Conservation (phyloP, 2,888 invertebrate species). For the Mesochorus sp. region DNA sequence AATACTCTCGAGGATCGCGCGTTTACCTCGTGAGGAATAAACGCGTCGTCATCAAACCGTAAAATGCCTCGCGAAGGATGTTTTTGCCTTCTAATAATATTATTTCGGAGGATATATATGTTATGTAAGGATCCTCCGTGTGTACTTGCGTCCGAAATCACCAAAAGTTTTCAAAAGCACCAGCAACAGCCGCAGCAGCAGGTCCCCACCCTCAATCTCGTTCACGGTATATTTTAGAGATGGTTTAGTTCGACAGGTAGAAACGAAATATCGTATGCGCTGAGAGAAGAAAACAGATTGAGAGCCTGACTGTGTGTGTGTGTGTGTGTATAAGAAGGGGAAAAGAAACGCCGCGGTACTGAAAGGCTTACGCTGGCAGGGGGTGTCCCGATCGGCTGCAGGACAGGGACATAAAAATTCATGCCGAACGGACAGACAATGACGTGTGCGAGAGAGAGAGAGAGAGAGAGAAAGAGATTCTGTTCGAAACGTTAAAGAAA, state of each 20-base stretch:
- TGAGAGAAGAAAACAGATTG: constrained; percentile 15
- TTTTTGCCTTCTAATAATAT: too few relatives aligned
- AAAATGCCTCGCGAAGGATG: too few relatives aligned
- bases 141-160: constrained; percentile 34
- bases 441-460: constrained; percentile 56
- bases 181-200: constrained; percentile 51
- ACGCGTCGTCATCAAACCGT: too few relatives aligned
- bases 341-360: constrained; percentile 54
- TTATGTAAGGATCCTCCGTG: neutral
- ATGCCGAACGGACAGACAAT: constrained; percentile 68
- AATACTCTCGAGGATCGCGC: too few relatives aligned
- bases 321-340: neutral
- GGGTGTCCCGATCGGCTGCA: constrained; percentile 63
- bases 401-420: constrained; percentile 73
- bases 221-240: constrained; percentile 2
- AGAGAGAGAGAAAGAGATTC: constrained; percentile 15
- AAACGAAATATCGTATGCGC: constrained; percentile 21
- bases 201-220: constrained; percentile 18
- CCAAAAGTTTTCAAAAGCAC: constrained; percentile 38
- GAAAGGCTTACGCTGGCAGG: constrained; percentile 74
- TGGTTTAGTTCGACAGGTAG: constrained; percentile 52
- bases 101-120: neutral
- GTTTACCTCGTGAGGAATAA: too few relatives aligned
- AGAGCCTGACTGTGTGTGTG: constrained; percentile 4
- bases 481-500: too few relatives aligned